Conservation (phyloP, 2,888 invertebrate species). For the Laspeyria flexula region DNA sequence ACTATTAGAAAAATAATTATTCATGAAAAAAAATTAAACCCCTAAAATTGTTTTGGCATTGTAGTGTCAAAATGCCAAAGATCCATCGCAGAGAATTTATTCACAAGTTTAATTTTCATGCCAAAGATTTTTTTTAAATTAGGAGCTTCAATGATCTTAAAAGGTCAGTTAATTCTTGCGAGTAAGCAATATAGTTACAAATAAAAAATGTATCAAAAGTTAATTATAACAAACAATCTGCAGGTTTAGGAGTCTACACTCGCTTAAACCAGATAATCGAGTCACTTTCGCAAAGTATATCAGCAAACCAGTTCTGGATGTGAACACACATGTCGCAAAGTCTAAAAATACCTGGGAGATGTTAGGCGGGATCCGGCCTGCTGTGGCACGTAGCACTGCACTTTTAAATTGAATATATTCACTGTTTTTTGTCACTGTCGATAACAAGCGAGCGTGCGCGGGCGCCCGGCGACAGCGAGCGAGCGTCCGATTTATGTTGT, state of each 20-base stretch:
- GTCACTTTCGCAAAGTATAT: constrained; percentile 62
- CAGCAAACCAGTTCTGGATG: constrained; percentile 67
- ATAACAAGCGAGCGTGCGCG: constrained; percentile 48
- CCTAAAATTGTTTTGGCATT: no score
- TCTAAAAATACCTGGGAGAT: constrained; percentile 73
- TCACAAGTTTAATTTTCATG: no score
- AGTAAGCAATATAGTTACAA: no score
- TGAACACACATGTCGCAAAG: constrained; percentile 44
- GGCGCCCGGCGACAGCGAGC: constrained; percentile 31
- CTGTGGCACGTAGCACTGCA: constrained; percentile 52
- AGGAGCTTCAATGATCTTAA: no score
- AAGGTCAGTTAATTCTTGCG: no score
- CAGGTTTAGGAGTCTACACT: constrained; percentile 7
- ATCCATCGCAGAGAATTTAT: no score
- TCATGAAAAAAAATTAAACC: no score
- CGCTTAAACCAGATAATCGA: constrained; percentile 32
- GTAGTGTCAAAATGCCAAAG: no score
- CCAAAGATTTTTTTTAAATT: no score
- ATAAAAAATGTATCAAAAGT: not conserved
- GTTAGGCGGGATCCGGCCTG: constrained; percentile 49
- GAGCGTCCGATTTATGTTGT: constrained; percentile 58
- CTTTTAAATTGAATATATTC: constrained; percentile 49
- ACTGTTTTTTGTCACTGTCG: constrained; percentile 53
- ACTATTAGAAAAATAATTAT: no score
- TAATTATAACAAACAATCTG: constrained; percentile 1